phyloP scores from a whole-genome alignment of 2,888 invertebrate species.

The Lacanobia oleracea region DNA sequence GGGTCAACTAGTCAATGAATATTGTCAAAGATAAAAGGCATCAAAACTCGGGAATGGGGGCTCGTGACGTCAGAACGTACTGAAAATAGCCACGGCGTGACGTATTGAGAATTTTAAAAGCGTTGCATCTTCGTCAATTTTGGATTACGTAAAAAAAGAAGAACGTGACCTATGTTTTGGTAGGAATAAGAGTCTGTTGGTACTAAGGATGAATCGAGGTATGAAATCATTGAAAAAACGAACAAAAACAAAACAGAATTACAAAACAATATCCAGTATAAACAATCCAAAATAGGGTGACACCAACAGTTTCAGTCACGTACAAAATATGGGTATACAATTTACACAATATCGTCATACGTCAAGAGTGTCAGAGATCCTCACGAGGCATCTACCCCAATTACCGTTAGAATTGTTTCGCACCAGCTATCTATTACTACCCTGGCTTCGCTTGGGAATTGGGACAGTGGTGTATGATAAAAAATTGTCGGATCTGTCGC shows the following conservation, averaged over 20 bases:
- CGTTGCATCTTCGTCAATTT: no score
- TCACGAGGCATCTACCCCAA: conserved; percentile 84
- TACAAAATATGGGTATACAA: conserved; percentile 80
- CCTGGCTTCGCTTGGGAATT: conserved; percentile 78
- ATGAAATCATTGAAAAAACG: not conserved
- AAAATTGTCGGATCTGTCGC: conserved; percentile 77
- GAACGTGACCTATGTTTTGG: not conserved
- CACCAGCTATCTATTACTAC: conserved; percentile 85
- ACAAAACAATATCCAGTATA: conserved; percentile 4
- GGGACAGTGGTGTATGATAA: conserved; percentile 73
- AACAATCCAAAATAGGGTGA: conserved; percentile 61
- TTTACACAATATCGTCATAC: conserved; percentile 88
- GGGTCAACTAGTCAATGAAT: no score
- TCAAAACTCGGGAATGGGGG: no score
- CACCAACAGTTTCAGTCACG: conserved; percentile 73
- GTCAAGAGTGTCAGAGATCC: conserved; percentile 81
- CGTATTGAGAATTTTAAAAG: no score
- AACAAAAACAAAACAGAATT: not conserved
- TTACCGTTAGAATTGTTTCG: conserved; percentile 86
- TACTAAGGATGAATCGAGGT: no score
- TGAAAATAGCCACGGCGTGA: no score
- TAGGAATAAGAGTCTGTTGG: no score
- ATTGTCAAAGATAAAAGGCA: no score
- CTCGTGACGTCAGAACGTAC: no score
- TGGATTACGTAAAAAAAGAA: no score